Base-by-base conservation (phyloP, 2,888 invertebrate genomes). In the Lasioglossum calceatum region DNA sequence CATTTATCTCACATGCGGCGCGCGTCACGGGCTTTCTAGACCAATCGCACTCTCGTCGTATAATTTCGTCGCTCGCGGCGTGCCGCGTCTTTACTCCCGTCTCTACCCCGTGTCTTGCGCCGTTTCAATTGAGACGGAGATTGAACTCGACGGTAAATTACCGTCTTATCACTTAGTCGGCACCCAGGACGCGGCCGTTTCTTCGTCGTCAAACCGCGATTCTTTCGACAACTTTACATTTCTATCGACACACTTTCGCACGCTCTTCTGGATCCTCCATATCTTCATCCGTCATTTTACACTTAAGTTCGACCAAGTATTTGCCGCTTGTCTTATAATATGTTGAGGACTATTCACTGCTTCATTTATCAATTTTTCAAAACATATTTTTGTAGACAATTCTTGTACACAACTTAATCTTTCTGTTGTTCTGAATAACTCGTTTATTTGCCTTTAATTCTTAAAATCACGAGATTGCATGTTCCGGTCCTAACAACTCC, bases 1-100 rank as follows among this genome's bases (percentile, higher is more conserved):
- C 89, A 87, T 91, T 91, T 90, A 90, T 88, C 91, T 91, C 88
- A 81, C 89, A 86, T 83, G 87, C 87, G 87, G 88, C 83, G 77
- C 74, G 79, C 77, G 80, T 76, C 83, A 47, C 77, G 47, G 44
- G 42, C 75, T 79, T 50, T 79, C 82, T 71, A 67, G 79, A 67
- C 85, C 79, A 86, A 91, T 91, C 91, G 81, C 86, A 23, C 67
- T 82, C 78, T 32, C 77, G 50, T n/a, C 85, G 80, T 77, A 86
- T 76, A 84, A 83, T 89, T 86, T 50, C 64, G 80, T 86, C 82
- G 77, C 61, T 78, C 58, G 71, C 79, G 86, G 77, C 71, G n/a
- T 42, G 4, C 27, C 78, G 71, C 27, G 47, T 54, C 79, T 42
- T 74, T 47, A 50, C 42, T 50, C 64, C 36, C 23, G 42, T 32